Base-by-base conservation (phyloP, 2,797 vertebrate species). In the Silurus lanzhouensis region DNA sequence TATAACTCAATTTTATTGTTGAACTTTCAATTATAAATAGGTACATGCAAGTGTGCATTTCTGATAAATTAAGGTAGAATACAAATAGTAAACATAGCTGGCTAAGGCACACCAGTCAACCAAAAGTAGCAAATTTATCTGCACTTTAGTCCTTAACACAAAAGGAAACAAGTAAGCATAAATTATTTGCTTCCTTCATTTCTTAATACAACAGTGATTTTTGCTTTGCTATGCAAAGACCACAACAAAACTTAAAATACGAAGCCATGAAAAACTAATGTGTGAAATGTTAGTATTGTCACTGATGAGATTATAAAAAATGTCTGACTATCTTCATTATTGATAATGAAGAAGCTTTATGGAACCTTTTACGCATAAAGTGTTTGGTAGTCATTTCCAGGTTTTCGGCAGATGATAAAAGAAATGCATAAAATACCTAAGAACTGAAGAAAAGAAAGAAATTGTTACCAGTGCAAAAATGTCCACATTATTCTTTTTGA, bases 371-470 rank as follows among this genome's bases (percentile, higher is more conserved):
- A 96, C 84, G 93, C 92, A 64, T 96, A 95, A 1, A 96, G 90
- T 3, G 95, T 91, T 81, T 96, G 92, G 82, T 96, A 97, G 0
- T 94, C 94, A 0, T 67, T 93, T 84, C 94, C 93, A 63, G 78
- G 90, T 83, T 89, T 90, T 89, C 83, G 94, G 91, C 94, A 96
- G 61, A 92, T 90, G 85, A 96, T 95, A 87, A 96, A 93, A 6
- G 96, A 97, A 55, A 96, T 87, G 7, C 95, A 96, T 86, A 96
- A 83, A 92, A 96, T 95, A 80, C 94, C 95, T 0, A 97, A 94
- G 85, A 97, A 94, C 97, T 98, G 95, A 46, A 93, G 94, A 6
- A 27, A 27, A 38, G 9, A 52, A 52, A 66, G 86, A 13, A 89
- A 89, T 14, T 64, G 38, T 8, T 48, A 38, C 31, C 48, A 70